phyloP scores from a whole-genome alignment of 2,113 vertebrate genomes.

The Pituophis catenifer region DNA sequence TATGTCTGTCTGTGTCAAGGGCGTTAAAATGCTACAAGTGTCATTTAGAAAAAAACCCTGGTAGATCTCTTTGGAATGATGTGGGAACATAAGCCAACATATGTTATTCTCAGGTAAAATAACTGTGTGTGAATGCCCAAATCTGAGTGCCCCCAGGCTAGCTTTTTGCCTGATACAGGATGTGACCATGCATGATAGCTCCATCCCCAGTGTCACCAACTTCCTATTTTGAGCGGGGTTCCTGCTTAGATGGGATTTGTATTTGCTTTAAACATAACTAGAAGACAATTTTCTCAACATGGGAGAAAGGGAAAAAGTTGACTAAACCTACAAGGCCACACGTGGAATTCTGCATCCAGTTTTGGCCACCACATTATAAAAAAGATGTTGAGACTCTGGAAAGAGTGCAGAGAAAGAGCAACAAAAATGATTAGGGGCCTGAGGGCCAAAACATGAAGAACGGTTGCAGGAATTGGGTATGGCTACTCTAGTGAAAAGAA shows the following conservation, averaged over 20 bases:
- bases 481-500: background rate
- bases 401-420: background rate
- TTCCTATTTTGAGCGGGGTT: background rate
- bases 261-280: background rate
- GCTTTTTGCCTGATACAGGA: background rate
- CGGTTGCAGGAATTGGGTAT: background rate
- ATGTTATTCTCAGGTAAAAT: background rate
- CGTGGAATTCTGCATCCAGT: background rate
- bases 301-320: background rate
- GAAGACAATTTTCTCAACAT: background rate
- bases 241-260: background rate
- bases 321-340: background rate
- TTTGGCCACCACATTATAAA: background rate
- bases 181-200: background rate
- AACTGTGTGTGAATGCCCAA: background rate
- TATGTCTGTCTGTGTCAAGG: background rate
- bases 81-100: background rate
- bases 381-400: background rate
- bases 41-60: background rate
- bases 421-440: background rate
- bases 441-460: background rate
- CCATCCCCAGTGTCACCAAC: background rate
- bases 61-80: background rate
- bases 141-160: background rate
- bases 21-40: background rate